phyloP scores from a whole-genome alignment of 2,888 invertebrate species.

The Eupithecia subumbrata region DNA sequence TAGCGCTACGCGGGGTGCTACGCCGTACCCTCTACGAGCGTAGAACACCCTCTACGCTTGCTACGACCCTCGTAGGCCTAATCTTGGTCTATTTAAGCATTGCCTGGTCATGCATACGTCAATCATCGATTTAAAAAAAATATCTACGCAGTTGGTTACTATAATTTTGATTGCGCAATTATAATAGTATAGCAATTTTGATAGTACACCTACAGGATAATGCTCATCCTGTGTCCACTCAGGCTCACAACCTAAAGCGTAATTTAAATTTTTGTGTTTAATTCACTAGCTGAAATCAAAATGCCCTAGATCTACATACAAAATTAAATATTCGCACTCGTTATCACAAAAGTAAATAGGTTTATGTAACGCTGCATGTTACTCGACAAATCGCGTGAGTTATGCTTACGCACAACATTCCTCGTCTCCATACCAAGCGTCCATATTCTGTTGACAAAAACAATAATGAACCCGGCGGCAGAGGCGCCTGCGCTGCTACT shows the following conservation, averaged over 20 bases:
- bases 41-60: neutral
- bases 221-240: neutral
- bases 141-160: neutral
- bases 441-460: slow-evolving; percentile 38
- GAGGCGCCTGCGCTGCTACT: slow-evolving; percentile 35
- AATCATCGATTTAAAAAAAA: neutral
- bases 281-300: neutral
- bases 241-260: neutral
- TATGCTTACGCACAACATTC: slow-evolving; percentile 28
- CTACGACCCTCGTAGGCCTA: neutral
- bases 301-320: neutral
- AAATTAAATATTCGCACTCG: slow-evolving; percentile 6
- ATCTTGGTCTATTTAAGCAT: neutral
- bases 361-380: slow-evolving; percentile 8
- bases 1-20: slow-evolving; percentile 28
- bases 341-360: slow-evolving; percentile 18
- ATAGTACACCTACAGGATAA: neutral
- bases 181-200: neutral
- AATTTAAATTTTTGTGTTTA: neutral
- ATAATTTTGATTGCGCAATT: neutral
- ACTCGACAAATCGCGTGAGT: slow-evolving; percentile 35
- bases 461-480: slow-evolving; percentile 34
- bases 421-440: slow-evolving; percentile 28
- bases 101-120: neutral
- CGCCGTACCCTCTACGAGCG: slow-evolving; percentile 19